These are phyloP conservation scores for Drosophila neocordata DNA, from an alignment of 1,140 invertebrate species.

Conservation along the genomic window DNA sequence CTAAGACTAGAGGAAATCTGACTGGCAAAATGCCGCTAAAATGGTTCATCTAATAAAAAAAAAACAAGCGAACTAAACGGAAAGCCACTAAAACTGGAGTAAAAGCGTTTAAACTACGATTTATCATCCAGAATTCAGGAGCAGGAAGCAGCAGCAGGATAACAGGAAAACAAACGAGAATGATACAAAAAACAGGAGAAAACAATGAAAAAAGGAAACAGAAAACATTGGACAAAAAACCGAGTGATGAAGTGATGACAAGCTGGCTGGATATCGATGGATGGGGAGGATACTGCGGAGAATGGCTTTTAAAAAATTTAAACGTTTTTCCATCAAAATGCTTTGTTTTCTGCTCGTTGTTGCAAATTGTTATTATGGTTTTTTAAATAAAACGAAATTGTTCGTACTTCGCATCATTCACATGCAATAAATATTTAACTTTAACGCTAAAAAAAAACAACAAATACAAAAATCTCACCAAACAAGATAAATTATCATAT, in stretches of 20 bases:
- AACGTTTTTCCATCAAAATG: conserved; percentile 69
- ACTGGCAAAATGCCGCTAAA: conserved; percentile 62
- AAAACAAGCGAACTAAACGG: conserved; percentile 58
- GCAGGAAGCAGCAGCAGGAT: conserved; percentile 30
- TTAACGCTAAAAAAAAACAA: conserved; percentile 14
- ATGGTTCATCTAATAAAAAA: conserved; percentile 71
- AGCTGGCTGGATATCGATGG: conserved; percentile 5
- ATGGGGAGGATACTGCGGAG: conserved; percentile 20
- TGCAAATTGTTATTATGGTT: conserved; percentile 78
- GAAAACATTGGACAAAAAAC: conserved; percentile 44
- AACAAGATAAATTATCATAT: conserved; percentile 77
- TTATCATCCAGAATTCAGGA: conserved; percentile 58
- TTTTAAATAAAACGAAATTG: conserved; percentile 73
- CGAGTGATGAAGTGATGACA: conserved; percentile 74
- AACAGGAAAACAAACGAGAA: conserved; percentile 23
- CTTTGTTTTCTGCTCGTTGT: conserved; percentile 50
- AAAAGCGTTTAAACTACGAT: conserved; percentile 78
- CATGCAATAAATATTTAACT: conserved; percentile 78
- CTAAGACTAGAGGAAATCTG: conserved; percentile 50
- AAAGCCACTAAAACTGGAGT: conserved; percentile 72
- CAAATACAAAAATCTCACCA: conserved; percentile 75
- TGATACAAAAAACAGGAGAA: conserved; percentile 12
- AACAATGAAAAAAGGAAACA: conserved; percentile 35
- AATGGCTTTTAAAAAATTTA: conserved; percentile 63
- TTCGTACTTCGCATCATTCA: conserved; percentile 69